Base-by-base conservation (phyloP, 2,797 vertebrate species). In the Orestias chungarensis region DNA sequence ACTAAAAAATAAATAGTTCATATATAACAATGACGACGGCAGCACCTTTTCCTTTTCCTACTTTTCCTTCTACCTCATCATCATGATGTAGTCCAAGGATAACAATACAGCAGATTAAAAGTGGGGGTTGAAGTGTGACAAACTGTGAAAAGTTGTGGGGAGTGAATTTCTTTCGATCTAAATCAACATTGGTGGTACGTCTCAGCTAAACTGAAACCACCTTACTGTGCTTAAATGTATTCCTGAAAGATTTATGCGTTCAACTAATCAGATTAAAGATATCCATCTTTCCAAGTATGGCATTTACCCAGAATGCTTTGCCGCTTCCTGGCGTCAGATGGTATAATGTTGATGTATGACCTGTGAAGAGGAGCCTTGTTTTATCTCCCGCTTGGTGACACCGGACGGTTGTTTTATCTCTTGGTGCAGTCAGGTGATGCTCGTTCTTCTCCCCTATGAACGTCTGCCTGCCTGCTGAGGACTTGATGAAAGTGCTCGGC, bases 291-390 rank as follows among this genome's bases (percentile, higher is more conserved):
- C 74, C 54, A 83, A 76, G 83, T 75, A 84, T 91, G 85, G 87
- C 88, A 78, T 81, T 79, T 87, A 83, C 91, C 89, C 89, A 87
- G 86, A 86, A 90, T 91, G 90, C 90, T 52, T 87, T 88, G 86
- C 90, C 75, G 87, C 82, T 72, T 83, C 78, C 88, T 84, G 76
- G 86, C 71, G 71, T 92, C 90, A 80, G 80, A 73, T 46, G 77
- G 81, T 79, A 80, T 94, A 93, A 94, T 84, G 92, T 84, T 94
- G 93, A 94, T 94, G 89, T 90, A 95, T 71, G 91, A 91, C 65
- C 85, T 93, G 94, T 92, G 92, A 93, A 93, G 89, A 80, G 77
- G 79, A 82, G 76, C 75, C 85, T 84, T 80, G 86, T 91, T 92
- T 93, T 91, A 93, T 92, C 91, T 92, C 81, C 85, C 18, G 76